These are phyloP conservation scores for Zaprionus nigranus DNA, from an alignment of 1,140 invertebrate genomes.

Conservation along the genomic window DNA sequence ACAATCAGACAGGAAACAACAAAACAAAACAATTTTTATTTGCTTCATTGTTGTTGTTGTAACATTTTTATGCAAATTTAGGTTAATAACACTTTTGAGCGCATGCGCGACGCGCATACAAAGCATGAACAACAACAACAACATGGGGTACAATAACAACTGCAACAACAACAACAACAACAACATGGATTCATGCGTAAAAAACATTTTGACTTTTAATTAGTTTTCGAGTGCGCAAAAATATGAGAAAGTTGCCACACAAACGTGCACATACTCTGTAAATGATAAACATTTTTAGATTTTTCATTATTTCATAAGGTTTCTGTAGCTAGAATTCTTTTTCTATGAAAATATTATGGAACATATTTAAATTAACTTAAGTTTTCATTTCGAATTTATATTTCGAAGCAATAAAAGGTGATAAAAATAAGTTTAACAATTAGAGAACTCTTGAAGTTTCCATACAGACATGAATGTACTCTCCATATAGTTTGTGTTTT, in stretches of 20 bases:
- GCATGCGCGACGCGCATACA: slow-evolving; percentile 72
- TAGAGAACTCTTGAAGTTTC: no score
- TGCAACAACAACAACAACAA: slow-evolving; percentile 29
- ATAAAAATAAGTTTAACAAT: no score
- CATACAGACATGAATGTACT: no score
- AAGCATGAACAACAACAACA: slow-evolving; percentile 43
- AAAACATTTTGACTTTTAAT: slow-evolving; percentile 47
- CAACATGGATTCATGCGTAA: slow-evolving; percentile 51
- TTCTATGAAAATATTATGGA: no score
- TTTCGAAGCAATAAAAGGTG: background rate
- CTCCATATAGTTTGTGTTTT: no score
- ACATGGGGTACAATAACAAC: slow-evolving; percentile 10
- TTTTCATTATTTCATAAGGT: no score
- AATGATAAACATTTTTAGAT: background rate
- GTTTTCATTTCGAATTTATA: background rate
- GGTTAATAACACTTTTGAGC: slow-evolving; percentile 76
- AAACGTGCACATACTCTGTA: background rate
- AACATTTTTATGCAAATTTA: slow-evolving; percentile 76
- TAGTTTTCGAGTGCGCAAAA: slow-evolving; percentile 36
- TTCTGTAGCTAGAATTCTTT: no score
- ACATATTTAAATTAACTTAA: background rate
- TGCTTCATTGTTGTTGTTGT: slow-evolving; percentile 44
- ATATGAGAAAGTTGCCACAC: background rate
- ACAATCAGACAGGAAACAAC: slow-evolving; percentile 74
- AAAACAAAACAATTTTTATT: slow-evolving; percentile 62